phyloP scores from a whole-genome alignment of 2,113 vertebrate species.

The Pedionomus torquatus region DNA sequence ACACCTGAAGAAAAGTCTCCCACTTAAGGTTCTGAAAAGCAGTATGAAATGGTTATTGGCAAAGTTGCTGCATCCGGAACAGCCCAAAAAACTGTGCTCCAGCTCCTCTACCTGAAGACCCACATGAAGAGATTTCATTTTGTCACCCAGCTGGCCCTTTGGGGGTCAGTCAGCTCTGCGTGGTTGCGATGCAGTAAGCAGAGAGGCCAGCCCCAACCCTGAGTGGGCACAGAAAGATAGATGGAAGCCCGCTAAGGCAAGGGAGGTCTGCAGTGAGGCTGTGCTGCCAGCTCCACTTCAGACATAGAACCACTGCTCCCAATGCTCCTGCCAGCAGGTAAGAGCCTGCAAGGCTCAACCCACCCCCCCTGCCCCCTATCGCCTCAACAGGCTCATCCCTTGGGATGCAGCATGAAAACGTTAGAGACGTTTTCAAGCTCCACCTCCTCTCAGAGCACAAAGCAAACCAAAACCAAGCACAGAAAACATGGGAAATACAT shows the following conservation, averaged over 20 bases:
- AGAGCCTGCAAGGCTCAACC: neutral
- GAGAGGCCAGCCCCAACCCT: neutral
- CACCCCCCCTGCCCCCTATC: too few relatives aligned
- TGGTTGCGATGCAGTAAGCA: neutral
- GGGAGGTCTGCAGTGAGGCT: neutral
- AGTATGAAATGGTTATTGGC: neutral
- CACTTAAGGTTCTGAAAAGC: neutral
- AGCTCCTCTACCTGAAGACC: neutral
- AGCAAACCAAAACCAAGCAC: neutral
- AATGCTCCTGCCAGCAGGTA: neutral
- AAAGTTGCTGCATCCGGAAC: neutral
- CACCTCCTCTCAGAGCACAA: neutral
- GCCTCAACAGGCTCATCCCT: neutral
- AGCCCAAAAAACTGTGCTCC: neutral
- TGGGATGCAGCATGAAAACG: neutral
- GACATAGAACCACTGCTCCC: neutral
- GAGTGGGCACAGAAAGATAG: accelerated
- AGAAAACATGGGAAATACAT: neutral
- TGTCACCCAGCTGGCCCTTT: neutral
- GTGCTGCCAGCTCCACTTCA: neutral
- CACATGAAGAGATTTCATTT: neutral
- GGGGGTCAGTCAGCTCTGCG: neutral
- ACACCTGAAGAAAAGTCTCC: neutral
- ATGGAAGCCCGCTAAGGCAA: accelerated
- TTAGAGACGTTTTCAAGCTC: neutral